Conservation (phyloP, 1,140 invertebrate genomes). For the Drosophila virilis region DNA sequence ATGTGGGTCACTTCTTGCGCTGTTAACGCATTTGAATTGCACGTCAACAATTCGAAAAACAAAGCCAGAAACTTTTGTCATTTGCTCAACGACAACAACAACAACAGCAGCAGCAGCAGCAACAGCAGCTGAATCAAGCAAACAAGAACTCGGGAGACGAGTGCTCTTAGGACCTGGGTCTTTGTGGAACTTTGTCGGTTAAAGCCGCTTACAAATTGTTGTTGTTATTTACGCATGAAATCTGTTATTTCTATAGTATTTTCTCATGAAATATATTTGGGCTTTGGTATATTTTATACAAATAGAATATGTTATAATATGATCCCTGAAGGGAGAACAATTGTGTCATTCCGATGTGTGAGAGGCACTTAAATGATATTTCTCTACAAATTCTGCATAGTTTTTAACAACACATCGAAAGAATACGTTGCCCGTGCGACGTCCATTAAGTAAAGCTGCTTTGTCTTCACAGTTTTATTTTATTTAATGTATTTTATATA, state of each 20-base stretch:
- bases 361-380: too few species aligned
- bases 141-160: conserved; percentile 18
- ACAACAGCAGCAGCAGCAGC: conserved; percentile 31
- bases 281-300: not conserved
- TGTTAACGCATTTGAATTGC: conserved; percentile 80
- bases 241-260: conserved; percentile 13
- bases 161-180: conserved; percentile 10
- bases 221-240: conserved; percentile 39
- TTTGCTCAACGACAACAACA: conserved; percentile 60
- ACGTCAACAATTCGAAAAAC: conserved; percentile 79
- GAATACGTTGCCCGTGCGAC: too few species aligned
- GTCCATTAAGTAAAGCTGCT: not conserved
- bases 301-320: not conserved
- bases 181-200: conserved; percentile 35
- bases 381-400: too few species aligned
- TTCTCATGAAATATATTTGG: not conserved
- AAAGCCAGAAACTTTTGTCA: conserved; percentile 77
- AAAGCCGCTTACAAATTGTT: conserved; percentile 40
- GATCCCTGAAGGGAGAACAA: too few species aligned
- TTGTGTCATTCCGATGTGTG: too few species aligned
- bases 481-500: not conserved
- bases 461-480: not conserved
- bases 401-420: too few species aligned
- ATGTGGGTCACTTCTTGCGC: conserved; percentile 74
- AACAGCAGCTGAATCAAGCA: conserved; percentile 34